Base-by-base conservation (phyloP, 30 jellyfish, hydroid and myxozoan species). In the Sanderia malayensis region DNA sequence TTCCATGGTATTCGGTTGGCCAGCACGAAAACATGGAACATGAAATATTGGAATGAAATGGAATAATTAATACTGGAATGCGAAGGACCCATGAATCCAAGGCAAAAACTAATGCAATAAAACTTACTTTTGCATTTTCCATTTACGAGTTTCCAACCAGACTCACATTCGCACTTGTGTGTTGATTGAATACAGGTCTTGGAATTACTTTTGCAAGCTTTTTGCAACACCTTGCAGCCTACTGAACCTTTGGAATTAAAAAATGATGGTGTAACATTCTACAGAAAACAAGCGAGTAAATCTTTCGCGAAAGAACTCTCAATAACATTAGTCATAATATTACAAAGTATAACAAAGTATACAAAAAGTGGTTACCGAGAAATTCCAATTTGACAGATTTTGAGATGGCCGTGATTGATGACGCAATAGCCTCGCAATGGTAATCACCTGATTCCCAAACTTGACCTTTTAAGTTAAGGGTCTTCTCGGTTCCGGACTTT, bases 161-260 rank as follows among this genome's bases (percentile, higher is more conserved):
- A 45, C 34, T 66, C 70, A 57, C 92, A 79, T 11, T 27, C 71
- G 32, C 92, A 79, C 67, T 66, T 67, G 69, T 44, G 67, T 29
- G 92, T 2, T 22, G 64, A 4, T 22, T 79, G 55, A 19, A 79
- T 6, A 46, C 92, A 79, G 21, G 92, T 79, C 64, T 79, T 83
- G 49, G 67, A 66, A 8, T 20, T 19, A 27, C 70, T 66, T 27
- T 53, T 59, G 77, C 86, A 74, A 6, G 55, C 44, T 58, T 74
- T 66, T 32, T 15, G 26, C 31, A 72, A 72, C 21, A 22, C 67
- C 11, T 13, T 24, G 31, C 86, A 74, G 46, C 60, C 86, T 31
- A 45, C 63, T 59, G 46, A 20, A 59, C 65, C 86, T 74, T 24
- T 17, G 25, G 21, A 32, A 21, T n/a, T 41, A 59, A 59, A 13